Evolutionary conservation across 2,797 vertebrate species (phyloP).

Genomic region (Coccyzus lansbergi): DNA sequence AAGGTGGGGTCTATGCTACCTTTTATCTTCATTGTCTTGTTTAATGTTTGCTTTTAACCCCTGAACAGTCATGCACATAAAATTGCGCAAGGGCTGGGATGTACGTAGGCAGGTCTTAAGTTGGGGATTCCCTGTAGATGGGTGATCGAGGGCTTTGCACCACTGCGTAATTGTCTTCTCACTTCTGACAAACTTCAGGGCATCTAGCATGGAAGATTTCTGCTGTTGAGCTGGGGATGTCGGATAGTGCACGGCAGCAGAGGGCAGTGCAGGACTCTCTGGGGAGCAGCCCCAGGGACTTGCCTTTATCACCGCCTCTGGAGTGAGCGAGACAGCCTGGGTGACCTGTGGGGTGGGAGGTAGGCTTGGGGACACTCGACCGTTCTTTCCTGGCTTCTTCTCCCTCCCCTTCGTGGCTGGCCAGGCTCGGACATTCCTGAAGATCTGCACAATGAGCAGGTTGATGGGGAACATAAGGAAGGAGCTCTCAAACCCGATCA

Average conservation of each 20-base stretch:
- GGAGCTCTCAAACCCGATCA: constrained; percentile 95
- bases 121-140: not conserved
- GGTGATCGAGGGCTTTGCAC: not conserved
- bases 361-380: constrained; percentile 75
- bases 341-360: constrained; percentile 66
- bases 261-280: constrained; percentile 2
- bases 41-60: not conserved
- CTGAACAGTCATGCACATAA: not conserved
- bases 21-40: not conserved
- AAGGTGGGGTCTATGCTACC: not conserved
- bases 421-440: constrained; percentile 84
- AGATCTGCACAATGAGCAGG: constrained; percentile 94
- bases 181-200: not conserved
- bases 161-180: not conserved
- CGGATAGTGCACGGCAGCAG: not conserved
- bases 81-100: not conserved
- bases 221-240: not conserved
- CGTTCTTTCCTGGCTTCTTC: constrained; percentile 78
- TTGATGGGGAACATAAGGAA: constrained; percentile 97
- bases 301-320: constrained; percentile 89
- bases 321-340: constrained; percentile 80
- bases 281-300: not conserved
- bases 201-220: not conserved
- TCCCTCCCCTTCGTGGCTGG: constrained; percentile 50
- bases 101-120: not conserved